phyloP scores from a whole-genome alignment of 2,888 invertebrate genomes.

The Prosapia bicincta region DNA sequence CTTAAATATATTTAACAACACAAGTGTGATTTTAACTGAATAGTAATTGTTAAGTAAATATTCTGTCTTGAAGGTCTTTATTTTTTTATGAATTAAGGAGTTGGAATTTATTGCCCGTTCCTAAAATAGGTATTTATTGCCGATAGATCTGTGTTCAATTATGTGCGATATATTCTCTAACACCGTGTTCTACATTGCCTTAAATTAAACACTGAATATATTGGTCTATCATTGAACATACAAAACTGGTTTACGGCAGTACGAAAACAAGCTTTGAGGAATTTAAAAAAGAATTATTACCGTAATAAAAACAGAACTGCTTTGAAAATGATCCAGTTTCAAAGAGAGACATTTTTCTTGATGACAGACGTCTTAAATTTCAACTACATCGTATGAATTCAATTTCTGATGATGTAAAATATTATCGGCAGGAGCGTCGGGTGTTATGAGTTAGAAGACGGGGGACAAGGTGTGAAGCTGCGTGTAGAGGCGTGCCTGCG shows the following conservation, averaged over 20 bases:
- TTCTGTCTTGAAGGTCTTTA: no score
- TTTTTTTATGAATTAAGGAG: no score
- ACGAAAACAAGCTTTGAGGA: neutral
- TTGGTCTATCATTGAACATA: neutral
- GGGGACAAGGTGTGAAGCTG: neutral
- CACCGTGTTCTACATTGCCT: neutral
- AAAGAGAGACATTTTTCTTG: neutral
- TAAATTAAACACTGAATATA: neutral
- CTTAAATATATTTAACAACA: no score
- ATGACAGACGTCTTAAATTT: neutral
- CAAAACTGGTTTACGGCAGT: neutral
- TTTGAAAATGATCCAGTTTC: neutral
- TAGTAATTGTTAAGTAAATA: no score
- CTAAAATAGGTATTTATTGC: no score
- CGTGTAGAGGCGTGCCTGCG: neutral
- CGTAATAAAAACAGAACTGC: neutral
- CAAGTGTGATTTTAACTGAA: no score
- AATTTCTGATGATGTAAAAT: neutral
- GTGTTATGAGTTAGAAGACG: neutral
- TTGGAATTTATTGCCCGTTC: no score
- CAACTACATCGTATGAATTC: neutral
- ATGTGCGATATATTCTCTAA: neutral
- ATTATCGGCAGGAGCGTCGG: neutral
- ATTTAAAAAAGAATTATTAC: neutral
- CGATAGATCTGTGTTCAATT: neutral